Conservation (phyloP, 2,797 vertebrate genomes). For the Sparidentex hasta region DNA sequence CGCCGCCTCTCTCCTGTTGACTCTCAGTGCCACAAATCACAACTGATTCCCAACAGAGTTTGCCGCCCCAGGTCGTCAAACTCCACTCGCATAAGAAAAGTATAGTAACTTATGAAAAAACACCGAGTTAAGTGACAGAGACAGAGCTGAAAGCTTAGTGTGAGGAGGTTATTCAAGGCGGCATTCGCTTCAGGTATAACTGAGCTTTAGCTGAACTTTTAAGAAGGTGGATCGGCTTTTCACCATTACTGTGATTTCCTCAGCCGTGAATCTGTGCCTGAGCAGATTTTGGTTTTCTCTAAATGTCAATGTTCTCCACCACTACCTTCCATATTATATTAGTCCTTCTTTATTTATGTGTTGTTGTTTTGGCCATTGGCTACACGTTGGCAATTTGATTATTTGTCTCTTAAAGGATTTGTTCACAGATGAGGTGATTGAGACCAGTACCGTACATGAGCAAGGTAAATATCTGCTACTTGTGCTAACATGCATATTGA, state of each 20-base stretch:
- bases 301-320: background rate
- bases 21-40: slow-evolving; percentile 52
- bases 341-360: background rate
- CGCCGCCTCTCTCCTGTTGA: slow-evolving; percentile 42
- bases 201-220: slow-evolving; percentile 30
- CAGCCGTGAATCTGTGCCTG: background rate
- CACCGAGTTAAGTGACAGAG: background rate
- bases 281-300: background rate
- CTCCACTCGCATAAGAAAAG: slow-evolving; percentile 26
- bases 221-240: background rate
- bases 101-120: slow-evolving; percentile 19
- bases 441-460: background rate
- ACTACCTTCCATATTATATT: no score
- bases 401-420: background rate
- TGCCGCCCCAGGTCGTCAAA: slow-evolving; percentile 56
- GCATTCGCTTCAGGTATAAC: slow-evolving; percentile 7
- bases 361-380: no score
- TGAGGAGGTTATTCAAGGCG: slow-evolving; percentile 22
- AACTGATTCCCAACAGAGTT: slow-evolving; percentile 52
- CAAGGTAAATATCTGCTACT: background rate
- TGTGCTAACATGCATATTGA: background rate
- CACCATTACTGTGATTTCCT: background rate
- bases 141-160: background rate
- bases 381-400: background rate
- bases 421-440: background rate